Base-by-base conservation (phyloP, 2,888 invertebrate species). In the Eucriotettix oculatus region DNA sequence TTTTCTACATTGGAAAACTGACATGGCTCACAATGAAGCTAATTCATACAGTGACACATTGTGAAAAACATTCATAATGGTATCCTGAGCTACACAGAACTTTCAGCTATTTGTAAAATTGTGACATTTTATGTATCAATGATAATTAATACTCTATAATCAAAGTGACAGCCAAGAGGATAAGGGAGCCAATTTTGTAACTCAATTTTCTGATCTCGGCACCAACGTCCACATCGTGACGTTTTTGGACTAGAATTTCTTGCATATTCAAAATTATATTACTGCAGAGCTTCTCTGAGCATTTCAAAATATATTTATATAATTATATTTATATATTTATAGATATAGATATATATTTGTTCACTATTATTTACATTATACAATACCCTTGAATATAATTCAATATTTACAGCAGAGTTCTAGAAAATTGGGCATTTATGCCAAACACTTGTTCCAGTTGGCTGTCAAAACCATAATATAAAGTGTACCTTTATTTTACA, bases 301-400 rank as follows among this genome's bases (percentile, higher is more conserved):
- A 54, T 63, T 62, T 63, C 61, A 63, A 63, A 63, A 63, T 63
- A 63, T 63, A 63, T 63, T 56, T 58, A 60, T 61, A 58, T 61
- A 59, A 57, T 17, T 57, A 55, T 55, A 55, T 55, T 55, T 55
- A 55, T 55, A 55, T 29, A 41, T n/a, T 16, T 58, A 52, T 60
- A 52, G 54, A 56, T 58, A 57, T 58, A 41, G n/a, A 29, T 48
- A n/a, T 48, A 44, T 57, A 43, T 60, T 43, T 58, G 40, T 54
- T 60, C 48, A 10, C 44, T 57, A 57, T 41, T 58, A 61, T 60
- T 59, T 63, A 61, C 61, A 63, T 57, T 56, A 56, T 52, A 58
- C 55, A 59, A 44, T 41, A 42, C 59, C 56, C 16, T 59, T 42
- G 17, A 16, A 58, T 58, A 58, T 48, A 16, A 57, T 55, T 55